phyloP scores from a whole-genome alignment of 2,113 vertebrate species.

The Cardinalis cardinalis region DNA sequence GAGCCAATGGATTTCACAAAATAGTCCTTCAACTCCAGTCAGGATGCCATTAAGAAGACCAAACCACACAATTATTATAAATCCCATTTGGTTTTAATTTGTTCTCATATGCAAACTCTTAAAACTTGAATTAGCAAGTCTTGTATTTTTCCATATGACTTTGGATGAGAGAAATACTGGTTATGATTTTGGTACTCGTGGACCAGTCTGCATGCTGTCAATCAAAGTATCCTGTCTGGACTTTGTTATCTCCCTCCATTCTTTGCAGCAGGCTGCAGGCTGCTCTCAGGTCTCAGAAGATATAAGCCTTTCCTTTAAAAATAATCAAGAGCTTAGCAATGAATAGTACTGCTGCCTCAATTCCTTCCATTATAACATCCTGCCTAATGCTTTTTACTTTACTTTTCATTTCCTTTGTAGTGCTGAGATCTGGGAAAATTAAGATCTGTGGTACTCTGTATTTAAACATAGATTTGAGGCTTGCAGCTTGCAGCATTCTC shows the following conservation, averaged over 20 bases:
- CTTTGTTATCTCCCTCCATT: constrained; percentile 45
- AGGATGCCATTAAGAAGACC: not conserved
- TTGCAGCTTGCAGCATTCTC: constrained; percentile 32
- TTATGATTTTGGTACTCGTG: not conserved
- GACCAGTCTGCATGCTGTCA: not conserved
- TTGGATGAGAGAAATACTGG: not conserved
- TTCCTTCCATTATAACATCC: constrained; percentile 38
- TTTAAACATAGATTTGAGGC: constrained; percentile 22
- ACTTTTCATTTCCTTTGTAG: constrained; percentile 53
- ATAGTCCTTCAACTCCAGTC: not conserved
- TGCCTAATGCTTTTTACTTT: constrained; percentile 51
- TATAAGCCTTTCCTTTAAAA: constrained; percentile 59
- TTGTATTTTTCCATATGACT: not conserved
- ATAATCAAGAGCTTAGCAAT: constrained; percentile 51
- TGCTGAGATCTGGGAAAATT: constrained; percentile 53
- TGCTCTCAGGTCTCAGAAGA: constrained; percentile 49
- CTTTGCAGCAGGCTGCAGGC: constrained; percentile 40
- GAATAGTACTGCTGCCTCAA: constrained; percentile 54
- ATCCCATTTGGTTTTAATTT: not conserved
- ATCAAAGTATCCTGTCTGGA: constrained; percentile 36
- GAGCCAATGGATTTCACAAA: not conserved
- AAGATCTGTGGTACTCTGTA: constrained; percentile 28
- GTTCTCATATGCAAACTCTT: not conserved
- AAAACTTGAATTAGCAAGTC: not conserved
- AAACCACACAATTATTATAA: not conserved